These are phyloP conservation scores for Drosophila malerkotliana DNA, from an alignment of 1,140 invertebrate species.

Conservation along the genomic window DNA sequence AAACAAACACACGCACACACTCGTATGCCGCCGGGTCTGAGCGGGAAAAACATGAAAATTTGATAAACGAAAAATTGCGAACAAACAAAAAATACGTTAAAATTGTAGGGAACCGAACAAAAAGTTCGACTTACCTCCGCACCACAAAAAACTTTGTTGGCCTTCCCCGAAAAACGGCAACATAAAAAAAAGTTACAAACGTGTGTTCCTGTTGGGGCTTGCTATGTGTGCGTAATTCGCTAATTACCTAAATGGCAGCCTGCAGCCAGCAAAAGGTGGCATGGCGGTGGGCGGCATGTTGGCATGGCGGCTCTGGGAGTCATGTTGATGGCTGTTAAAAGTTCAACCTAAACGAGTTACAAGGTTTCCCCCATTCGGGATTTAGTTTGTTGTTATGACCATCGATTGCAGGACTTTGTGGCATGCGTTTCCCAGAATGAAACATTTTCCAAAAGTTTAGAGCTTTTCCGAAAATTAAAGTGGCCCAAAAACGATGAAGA, in stretches of 20 bases:
- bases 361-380: constrained; percentile 37
- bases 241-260: constrained; percentile 74
- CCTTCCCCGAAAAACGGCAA: constrained; percentile 13
- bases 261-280: constrained; percentile 50
- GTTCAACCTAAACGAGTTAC: constrained; percentile 44
- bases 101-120: constrained; percentile 30
- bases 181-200: constrained; percentile 33
- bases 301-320: constrained; percentile 2
- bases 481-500: neutral
- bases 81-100: constrained; percentile 41
- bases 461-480: neutral
- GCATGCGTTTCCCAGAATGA: constrained; percentile 18
- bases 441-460: constrained; percentile 14
- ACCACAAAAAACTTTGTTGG: constrained; percentile 23
- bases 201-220: constrained; percentile 37
- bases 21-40: constrained; percentile 11
- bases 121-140: constrained; percentile 60
- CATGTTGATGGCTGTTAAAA: constrained; percentile 29
- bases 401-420: constrained; percentile 44
- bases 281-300: constrained; percentile 2
- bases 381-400: constrained; percentile 27
- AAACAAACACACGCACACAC: constrained; percentile 7
- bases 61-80: constrained; percentile 73
- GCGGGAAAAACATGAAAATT: constrained; percentile 71
- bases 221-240: constrained; percentile 70